A percentile compares a stretch with the other conserved stretches of the same genome.
Evolutionary conservation across 2,888 invertebrate species (phyloP).

Genomic region (Melanargia galathea): DNA sequence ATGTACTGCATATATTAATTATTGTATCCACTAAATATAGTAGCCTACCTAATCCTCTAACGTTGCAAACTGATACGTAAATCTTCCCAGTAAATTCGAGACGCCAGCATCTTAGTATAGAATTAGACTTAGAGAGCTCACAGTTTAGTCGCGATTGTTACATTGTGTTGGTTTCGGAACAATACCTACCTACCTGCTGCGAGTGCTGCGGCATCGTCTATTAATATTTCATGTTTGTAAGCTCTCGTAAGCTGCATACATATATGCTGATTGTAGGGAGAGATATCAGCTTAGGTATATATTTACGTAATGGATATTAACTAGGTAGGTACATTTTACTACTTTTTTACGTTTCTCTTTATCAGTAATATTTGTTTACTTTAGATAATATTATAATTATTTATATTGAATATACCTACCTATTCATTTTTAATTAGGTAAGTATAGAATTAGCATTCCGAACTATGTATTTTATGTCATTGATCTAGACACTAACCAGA

Average conservation of each 20-base stretch:
- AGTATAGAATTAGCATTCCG: too few relatives aligned
- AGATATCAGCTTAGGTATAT: not conserved
- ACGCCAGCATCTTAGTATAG: slow-evolving; percentile 35
- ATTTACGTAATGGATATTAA: not conserved
- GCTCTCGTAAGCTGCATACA: slow-evolving; percentile 4
- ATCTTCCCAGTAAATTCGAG: slow-evolving; percentile 31
- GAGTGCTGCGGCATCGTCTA: slow-evolving; percentile 15
- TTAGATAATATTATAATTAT: not conserved
- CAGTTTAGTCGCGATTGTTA: slow-evolving; percentile 15
- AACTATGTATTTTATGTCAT: too few relatives aligned
- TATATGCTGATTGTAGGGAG: not conserved
- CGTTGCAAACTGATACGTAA: slow-evolving; percentile 33
- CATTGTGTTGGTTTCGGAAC: slow-evolving; percentile 22
- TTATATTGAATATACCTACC: not conserved
- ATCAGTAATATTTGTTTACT: not conserved
- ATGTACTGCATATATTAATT: not conserved
- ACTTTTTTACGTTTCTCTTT: not conserved
- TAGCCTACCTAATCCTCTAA: slow-evolving; percentile 26
- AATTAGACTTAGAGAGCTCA: slow-evolving; percentile 31
- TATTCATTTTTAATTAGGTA: too few relatives aligned
- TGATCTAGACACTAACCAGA: too few relatives aligned
- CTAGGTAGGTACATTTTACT: not conserved
- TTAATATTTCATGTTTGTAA: slow-evolving; percentile 23
- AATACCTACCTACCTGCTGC: slow-evolving; percentile 18
- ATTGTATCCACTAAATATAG: not conserved